A percentile compares a stretch with the other conserved stretches of the same genome.
phyloP scores from a whole-genome alignment of 1,140 invertebrate species.

The Ptiloglossa arizonensis region DNA sequence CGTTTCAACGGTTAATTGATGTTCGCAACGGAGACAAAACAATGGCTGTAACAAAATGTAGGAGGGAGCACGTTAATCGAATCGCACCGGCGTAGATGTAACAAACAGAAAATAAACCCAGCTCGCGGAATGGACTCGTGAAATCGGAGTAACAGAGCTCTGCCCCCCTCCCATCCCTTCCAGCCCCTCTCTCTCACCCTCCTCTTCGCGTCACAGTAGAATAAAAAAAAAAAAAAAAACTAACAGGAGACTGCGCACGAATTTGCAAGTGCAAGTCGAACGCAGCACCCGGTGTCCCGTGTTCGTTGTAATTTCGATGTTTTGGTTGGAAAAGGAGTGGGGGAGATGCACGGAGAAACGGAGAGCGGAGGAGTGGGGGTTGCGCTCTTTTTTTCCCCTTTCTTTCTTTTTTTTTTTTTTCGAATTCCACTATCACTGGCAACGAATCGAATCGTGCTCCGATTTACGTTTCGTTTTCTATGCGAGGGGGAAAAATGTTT shows the following conservation, averaged over 20 bases:
- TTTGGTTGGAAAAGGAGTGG: neutral
- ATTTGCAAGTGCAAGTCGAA: conserved; percentile 17
- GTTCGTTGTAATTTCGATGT: conserved; percentile 9
- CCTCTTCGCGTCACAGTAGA: neutral
- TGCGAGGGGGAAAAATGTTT: neutral
- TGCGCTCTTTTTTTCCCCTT: too few relatives aligned
- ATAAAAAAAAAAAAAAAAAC: conserved; percentile 4
- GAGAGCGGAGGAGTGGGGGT: too few relatives aligned
- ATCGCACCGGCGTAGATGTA: neutral
- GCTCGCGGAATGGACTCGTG: conserved; percentile 12
- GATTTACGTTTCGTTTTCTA: neutral
- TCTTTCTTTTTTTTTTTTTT: too few relatives aligned
- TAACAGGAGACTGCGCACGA: neutral
- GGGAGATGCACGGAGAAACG: too few relatives aligned
- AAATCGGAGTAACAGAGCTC: conserved; percentile 48
- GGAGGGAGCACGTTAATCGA: conserved; percentile 21
- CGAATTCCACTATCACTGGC: neutral
- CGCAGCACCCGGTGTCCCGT: neutral
- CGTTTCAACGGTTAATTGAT: neutral
- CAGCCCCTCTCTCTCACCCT: neutral
- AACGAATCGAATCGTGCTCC: neutral
- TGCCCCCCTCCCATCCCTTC: too few relatives aligned
- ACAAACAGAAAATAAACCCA: conserved; percentile 10
- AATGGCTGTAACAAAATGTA: conserved; percentile 35
- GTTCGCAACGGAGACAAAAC: too few relatives aligned